Evolutionary conservation across 2,888 invertebrate species (phyloP).

Genomic region (Andrena trimmerana): DNA sequence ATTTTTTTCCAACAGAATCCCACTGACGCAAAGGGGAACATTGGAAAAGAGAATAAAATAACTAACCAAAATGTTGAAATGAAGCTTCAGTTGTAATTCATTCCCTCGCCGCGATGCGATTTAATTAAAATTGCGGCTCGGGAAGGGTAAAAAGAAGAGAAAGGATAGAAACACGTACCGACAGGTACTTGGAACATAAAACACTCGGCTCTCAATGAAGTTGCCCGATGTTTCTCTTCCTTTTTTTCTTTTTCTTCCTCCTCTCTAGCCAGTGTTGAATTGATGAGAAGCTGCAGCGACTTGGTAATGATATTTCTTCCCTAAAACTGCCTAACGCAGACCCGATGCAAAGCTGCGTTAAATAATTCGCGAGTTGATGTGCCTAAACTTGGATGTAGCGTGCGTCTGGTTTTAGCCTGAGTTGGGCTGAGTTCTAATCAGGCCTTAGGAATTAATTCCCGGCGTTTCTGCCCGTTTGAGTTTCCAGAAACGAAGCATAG

Average conservation of each 20-base stretch:
- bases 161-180: conserved; percentile 8
- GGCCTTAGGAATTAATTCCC: too few species aligned
- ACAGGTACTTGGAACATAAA: conserved; percentile 16
- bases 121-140: conserved; percentile 58
- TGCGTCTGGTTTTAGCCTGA: too few species aligned
- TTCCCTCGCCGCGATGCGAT: conserved; percentile 53
- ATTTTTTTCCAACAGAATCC: conserved; percentile 40
- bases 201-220: conserved; percentile 50
- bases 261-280: conserved; percentile 8
- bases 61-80: conserved; percentile 55
- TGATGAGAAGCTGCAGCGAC: neutral
- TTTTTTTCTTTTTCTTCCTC: neutral
- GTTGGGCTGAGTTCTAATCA: too few species aligned
- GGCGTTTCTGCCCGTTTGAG: too few species aligned
- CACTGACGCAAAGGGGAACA: conserved; percentile 12
- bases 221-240: conserved; percentile 6
- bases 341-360: too few species aligned
- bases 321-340: neutral
- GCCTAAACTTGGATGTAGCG: too few species aligned
- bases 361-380: too few species aligned
- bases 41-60: conserved; percentile 12
- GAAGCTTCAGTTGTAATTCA: conserved; percentile 61
- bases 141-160: conserved; percentile 13
- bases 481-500: too few species aligned
- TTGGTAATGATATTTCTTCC: neutral